phyloP scores from a whole-genome alignment of 2,797 vertebrate species.

The Oophaga sylvatica region DNA sequence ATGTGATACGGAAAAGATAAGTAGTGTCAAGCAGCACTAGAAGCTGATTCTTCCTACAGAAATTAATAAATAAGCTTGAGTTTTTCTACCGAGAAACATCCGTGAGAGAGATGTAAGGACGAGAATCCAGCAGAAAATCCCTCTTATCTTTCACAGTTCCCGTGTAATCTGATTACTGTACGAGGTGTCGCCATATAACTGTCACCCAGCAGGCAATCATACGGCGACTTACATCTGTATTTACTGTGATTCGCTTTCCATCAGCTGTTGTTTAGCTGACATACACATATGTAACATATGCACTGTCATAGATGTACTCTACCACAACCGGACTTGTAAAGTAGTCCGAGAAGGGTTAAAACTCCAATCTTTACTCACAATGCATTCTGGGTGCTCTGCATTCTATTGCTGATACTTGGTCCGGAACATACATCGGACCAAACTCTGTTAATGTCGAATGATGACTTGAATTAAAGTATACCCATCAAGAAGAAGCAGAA shows the following conservation, averaged over 20 bases:
- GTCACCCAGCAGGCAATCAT: slow-evolving; percentile 8
- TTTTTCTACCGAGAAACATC: not conserved
- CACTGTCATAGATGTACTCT: no score
- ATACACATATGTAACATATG: no score
- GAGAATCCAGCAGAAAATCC: not conserved
- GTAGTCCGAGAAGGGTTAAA: no score
- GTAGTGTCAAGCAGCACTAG: not conserved
- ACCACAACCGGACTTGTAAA: no score
- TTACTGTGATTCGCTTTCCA: not conserved
- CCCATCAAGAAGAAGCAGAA: no score
- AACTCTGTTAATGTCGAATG: no score
- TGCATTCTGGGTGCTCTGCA: no score
- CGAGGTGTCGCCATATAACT: not conserved
- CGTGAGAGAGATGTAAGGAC: not conserved
- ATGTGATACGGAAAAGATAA: not conserved
- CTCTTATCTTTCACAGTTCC: not conserved
- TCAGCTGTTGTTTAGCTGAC: not conserved
- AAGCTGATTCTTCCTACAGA: not conserved
- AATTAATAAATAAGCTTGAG: not conserved
- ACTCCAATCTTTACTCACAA: no score
- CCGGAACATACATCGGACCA: no score
- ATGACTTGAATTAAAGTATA: no score
- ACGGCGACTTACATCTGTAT: not conserved
- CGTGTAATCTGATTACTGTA: not conserved
- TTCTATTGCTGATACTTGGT: no score